phyloP scores from a whole-genome alignment of 2,797 vertebrate species.

The Cygnus olor region DNA sequence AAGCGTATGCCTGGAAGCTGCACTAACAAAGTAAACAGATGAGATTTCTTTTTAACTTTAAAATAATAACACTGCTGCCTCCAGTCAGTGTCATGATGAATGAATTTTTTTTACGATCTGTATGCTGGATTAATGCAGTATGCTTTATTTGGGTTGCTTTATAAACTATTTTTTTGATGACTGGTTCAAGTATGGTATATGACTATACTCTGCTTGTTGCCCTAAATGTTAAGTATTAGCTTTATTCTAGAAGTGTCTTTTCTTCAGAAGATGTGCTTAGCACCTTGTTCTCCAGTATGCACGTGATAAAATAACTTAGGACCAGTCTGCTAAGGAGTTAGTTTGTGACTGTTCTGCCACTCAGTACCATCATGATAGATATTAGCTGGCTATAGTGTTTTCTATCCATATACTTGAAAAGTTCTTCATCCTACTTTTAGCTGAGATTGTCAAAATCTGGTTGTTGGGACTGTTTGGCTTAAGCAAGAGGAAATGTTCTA shows the following conservation, averaged over 20 bases:
- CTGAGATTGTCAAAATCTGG: not conserved
- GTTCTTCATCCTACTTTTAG: not conserved
- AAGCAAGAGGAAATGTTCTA: not conserved
- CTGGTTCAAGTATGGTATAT: not conserved
- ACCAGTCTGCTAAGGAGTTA: not conserved
- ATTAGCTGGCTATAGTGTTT: not conserved
- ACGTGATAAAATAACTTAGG: not conserved
- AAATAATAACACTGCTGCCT: constrained; percentile 35
- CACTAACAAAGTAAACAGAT: constrained; percentile 48
- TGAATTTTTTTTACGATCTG: not conserved
- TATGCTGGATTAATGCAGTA: constrained; percentile 2
- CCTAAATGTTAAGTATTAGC: not conserved
- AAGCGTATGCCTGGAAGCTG: constrained; percentile 54
- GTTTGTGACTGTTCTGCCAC: not conserved
- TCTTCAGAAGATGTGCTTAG: not conserved
- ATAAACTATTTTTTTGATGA: not conserved
- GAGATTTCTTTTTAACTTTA: constrained; percentile 46
- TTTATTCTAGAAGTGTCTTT: not conserved
- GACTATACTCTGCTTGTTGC: not conserved
- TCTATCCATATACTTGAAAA: not conserved
- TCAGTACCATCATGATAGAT: not conserved
- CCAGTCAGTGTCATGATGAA: constrained; percentile 17
- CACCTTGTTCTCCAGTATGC: not conserved
- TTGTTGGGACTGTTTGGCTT: not conserved
- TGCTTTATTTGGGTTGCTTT: constrained; percentile 20